Percentiles rank a stretch among this genome's conserved stretches.
phyloP scores from a whole-genome alignment of 2,888 invertebrate genomes.

The Cylindroiulus punctatus region DNA sequence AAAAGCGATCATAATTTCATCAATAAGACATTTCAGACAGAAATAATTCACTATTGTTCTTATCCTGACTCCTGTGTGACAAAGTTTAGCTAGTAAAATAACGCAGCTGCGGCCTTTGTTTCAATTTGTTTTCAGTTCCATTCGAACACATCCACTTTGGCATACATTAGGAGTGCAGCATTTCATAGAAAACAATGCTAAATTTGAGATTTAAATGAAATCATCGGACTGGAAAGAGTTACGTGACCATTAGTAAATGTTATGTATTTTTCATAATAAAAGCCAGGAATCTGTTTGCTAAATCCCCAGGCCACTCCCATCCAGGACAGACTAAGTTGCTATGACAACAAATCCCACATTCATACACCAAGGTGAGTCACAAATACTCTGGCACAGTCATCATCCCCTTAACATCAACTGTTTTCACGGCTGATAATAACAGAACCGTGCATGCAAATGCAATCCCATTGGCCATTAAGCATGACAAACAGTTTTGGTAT shows the following conservation, averaged over 20 bases:
- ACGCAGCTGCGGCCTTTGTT: too few relatives aligned
- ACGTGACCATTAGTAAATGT: not conserved
- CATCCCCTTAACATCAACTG: slow-evolving; percentile 10
- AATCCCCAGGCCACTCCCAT: not conserved
- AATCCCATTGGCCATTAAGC: slow-evolving; percentile 5
- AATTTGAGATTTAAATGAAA: too few relatives aligned
- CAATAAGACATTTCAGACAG: too few relatives aligned
- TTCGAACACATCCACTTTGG: too few relatives aligned
- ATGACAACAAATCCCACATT: not conserved
- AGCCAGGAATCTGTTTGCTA: not conserved
- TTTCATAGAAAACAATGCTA: too few relatives aligned
- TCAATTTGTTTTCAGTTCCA: too few relatives aligned
- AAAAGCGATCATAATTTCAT: too few relatives aligned
- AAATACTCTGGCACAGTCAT: slow-evolving; percentile 1
- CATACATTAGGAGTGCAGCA: too few relatives aligned
- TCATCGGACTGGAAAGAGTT: too few relatives aligned
- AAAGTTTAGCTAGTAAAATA: too few relatives aligned
- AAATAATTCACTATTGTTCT: too few relatives aligned
- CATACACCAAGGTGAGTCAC: slow-evolving; percentile 28
- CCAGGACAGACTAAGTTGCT: not conserved
- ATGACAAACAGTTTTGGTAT: slow-evolving; percentile 45
- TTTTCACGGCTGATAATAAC: slow-evolving; percentile 37
- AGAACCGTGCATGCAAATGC: not conserved
- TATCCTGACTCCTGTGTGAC: too few relatives aligned
- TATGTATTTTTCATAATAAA: not conserved